Evolutionary conservation across 2,888 invertebrate genomes (phyloP), one percentile per base, ranked within the genome.

Genomic region (Dusona sp.): DNA sequence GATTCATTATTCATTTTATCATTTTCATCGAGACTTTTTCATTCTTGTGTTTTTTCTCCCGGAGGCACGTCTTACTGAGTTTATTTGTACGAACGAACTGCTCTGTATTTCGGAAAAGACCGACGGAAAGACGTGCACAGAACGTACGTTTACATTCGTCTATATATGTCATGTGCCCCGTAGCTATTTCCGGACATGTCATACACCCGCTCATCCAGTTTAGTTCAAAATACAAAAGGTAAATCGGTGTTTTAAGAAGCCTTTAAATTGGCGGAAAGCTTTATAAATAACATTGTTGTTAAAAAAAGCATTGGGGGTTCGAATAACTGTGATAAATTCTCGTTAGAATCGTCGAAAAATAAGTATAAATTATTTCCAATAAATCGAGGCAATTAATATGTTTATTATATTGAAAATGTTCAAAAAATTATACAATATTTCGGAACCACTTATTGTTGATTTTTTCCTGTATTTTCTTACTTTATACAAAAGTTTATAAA

Each of bases 161-260:
- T 22, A 67, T 36, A 29, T 33, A 42, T 51, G 29, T 67, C 42
- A 25, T 6, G 74, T 33, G 42, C 65, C 8, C 45, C 61, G 72
- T 48, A 42, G 81, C 87, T 87, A 87, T 87, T 87, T 87, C 79
- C 65, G 86, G 80, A 73, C 81, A 61, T 79, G 75, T 87, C 78
- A 65, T 81, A 70, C 85, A 82, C 74, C 25, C 75, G 79, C 54
- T 68, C 79, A 57, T 74, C 67, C 54, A 83, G 48, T 74, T 83
- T 82, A 67, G 48, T 72, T 7, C 36, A 42, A 54, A 77, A 65
- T 61, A 57, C n/a, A 42, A 54, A 29, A 57, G 16, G 16, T 25
- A 25, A 36, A 48, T 64, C 57, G n/a, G 29, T 22, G 16, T 4
- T 45, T 45, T 45, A 0, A 13, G 45, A 45, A 45, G 1, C 16